phyloP scores from a whole-genome alignment of 2,888 invertebrate genomes.

The Cephus nigrinus region DNA sequence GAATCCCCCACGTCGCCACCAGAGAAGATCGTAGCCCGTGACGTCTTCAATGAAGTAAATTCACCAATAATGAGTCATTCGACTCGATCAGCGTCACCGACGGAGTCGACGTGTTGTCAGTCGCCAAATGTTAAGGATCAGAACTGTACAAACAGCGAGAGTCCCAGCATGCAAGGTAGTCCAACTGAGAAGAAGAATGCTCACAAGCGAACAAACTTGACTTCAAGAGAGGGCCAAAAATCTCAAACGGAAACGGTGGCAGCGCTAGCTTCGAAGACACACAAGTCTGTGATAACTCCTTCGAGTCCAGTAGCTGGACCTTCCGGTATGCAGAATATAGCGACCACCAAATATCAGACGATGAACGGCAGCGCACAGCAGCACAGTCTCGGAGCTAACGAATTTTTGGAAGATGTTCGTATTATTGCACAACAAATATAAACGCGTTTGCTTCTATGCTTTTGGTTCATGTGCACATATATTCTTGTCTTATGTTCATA shows the following conservation, averaged over 20 bases:
- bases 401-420: slow-evolving; percentile 55
- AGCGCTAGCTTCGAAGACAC: neutral
- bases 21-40: neutral
- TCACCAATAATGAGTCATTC: neutral
- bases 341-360: slow-evolving; percentile 20
- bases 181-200: neutral
- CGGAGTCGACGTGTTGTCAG: neutral
- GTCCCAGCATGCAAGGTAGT: neutral
- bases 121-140: neutral
- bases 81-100: neutral
- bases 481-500: slow-evolving; percentile 22
- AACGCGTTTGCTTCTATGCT: neutral
- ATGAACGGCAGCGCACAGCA: slow-evolving; percentile 57
- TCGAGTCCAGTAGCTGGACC: neutral
- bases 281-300: neutral
- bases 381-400: slow-evolving; percentile 58
- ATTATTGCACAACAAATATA: neutral
- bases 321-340: slow-evolving; percentile 9
- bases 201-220: neutral
- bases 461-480: neutral
- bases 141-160: neutral
- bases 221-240: neutral
- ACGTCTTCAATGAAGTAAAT: neutral
- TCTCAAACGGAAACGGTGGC: neutral
- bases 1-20: neutral